Evolutionary conservation across 92 coral and sea anemone species (phyloP), one percentile per base, ranked within the genome.

Genomic region (Epizoanthus scotinus): DNA sequence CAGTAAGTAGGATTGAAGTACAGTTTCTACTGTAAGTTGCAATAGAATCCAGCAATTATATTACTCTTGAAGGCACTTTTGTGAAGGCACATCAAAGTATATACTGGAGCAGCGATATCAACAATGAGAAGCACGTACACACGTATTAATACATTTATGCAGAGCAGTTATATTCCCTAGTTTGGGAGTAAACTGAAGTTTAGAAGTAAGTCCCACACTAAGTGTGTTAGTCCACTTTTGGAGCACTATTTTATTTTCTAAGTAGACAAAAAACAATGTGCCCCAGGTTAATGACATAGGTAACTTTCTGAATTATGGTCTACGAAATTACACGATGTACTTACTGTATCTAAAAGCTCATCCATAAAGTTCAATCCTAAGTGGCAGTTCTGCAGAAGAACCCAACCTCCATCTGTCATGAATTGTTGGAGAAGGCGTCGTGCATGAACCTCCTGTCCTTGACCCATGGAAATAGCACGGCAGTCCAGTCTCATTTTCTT

Each of bases 401-500:
- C 99, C 99, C 99, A 95, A 89, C 99, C 99, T 87, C 99, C 99
- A 84, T 93, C 98, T 87, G 87, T 81, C 99, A 95, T 95, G 70
- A 95, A 95, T 82, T 93, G 98, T 65, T 86, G 88, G 63, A 95
- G 84, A 22, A 95, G 85, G 55, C 98, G 90, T 64, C 99, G 95
- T 17, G 99, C 99, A 82, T 95, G 99, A 25, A 95, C 98, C 78
- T 95, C 99, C 86, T 95, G 99, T 12, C 99, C 99, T 89, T 95
- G 99, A 56, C 99, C 99, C 99, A 95, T 95, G 62, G 99, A 95
- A 40, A 95, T 95, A 72, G 97, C 97, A 22, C 99, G 99, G 87
- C 99, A 95, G 52, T 95, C 99, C 10, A 91, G 83, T 84, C 98
- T 72, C 64, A 86, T 89, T 78, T 95, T 95, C 90, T 95, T 95